Base-by-base conservation (phyloP, 2,888 invertebrate species). In the Zygogramma bicolorata region DNA sequence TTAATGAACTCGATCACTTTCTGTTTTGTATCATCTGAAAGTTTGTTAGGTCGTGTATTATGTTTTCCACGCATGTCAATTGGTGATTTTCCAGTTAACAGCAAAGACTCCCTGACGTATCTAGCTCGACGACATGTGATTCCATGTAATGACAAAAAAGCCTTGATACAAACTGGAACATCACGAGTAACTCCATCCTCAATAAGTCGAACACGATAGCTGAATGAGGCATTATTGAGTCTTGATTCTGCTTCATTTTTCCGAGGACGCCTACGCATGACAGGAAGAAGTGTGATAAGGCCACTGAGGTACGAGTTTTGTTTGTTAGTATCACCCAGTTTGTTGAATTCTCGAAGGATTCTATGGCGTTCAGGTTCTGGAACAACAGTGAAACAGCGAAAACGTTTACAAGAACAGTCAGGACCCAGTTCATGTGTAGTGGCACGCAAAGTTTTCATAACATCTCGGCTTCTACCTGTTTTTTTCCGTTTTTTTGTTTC, bases 341-440 rank as follows among this genome's bases (percentile, higher is more conserved):
- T 20, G 57, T 42, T 42, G 1, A 42, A 42, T 42, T 42, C 40
- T n/a, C 1, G 40, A 2, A 42, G 40, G 0, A 42, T 42, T 42
- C n/a, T n/a, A n/a, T n/a, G n/a, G n/a, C n/a, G n/a, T n/a, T n/a
- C n/a, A n/a, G n/a, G n/a, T n/a, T n/a, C 46, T 46, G 46, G 46
- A 46, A 20, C 46, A 46, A 46, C 46, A 46, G n/a, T 49, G 66
- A 67, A 75, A 69, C 75, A 73, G 38, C 46, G 62, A 25, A 49
- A 60, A 18, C 63, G 18, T 63, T 38, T 70, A 49, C 68, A 72
- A 38, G 60, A 38, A 73, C 75, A 75, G 57, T 68, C 68, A 25
- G 40, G 15, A n/a, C 66, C 67, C 18, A 60, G 31, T 59, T 53
- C 59, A 68, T 74, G 57, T 15, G 6, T 46, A 46, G 6, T 46